Evolutionary conservation across 2,797 vertebrate species (phyloP).

Genomic region (Avahi laniger): DNA sequence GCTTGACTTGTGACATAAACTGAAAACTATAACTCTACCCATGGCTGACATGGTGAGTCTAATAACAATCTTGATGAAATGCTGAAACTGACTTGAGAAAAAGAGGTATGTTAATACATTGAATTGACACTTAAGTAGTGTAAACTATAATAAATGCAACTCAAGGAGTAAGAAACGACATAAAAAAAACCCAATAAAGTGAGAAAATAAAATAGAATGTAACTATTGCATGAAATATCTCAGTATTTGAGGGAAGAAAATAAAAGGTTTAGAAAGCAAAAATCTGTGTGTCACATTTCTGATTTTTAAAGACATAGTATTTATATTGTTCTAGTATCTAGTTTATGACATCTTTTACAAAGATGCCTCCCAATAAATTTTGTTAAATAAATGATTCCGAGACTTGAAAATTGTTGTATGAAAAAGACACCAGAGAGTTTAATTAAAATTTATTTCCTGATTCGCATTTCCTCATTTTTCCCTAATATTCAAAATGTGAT

Average conservation of each 20-base stretch:
- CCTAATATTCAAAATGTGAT: background rate
- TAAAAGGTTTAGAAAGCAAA: background rate
- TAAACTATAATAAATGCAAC: background rate
- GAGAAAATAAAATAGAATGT: background rate
- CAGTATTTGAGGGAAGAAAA: background rate
- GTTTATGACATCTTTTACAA: background rate
- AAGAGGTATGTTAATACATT: background rate
- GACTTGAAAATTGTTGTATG: background rate
- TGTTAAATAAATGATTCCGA: background rate
- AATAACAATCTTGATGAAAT: slow-evolving; percentile 28
- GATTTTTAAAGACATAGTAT: background rate
- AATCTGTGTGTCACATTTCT: background rate
- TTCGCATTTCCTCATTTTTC: background rate
- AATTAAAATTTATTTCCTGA: background rate
- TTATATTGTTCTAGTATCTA: background rate
- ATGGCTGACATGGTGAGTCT: background rate
- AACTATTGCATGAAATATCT: background rate
- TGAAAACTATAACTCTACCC: background rate
- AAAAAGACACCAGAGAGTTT: background rate
- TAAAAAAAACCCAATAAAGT: background rate
- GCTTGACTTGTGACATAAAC: background rate
- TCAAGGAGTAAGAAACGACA: background rate
- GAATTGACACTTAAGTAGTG: background rate
- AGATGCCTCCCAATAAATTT: background rate
- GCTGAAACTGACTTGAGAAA: background rate